Base-by-base conservation (phyloP, 1,140 invertebrate species). In the Drosophila sturtevanti region DNA sequence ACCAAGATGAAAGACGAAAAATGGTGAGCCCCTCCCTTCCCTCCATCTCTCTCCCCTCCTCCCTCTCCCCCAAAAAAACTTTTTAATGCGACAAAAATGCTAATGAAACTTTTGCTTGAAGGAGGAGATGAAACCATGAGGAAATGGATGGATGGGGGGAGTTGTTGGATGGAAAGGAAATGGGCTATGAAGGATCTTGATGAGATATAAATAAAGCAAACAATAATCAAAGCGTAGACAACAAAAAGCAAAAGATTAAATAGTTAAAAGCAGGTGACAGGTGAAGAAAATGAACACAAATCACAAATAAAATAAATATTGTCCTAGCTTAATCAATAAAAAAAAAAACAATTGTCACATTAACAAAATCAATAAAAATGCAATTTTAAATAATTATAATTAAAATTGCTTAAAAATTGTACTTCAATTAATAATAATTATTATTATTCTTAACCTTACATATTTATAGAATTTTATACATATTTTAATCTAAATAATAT, bases 51-150 rank as follows among this genome's bases (percentile, higher is more conserved):
- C 4, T 4, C 4, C 22, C 5, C 27, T 1, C 27, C 27, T 6
- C 27, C 27, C 0, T 18, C 4, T 2, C 7, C 4, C 7, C 7
- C 14, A 9, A 0, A 16, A 44, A 44, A 44, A 44, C 14, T 48
- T 48, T 48, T 21, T 48, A 18, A 48, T 48, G 41, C 16, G 41
- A 21, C 41, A 48, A 48, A 48, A 48, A 48, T 48, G 41, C 41
- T 48, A 48, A 48, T 48, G 41, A 48, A 48, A 48, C 16, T 48
- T 48, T 48, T 48, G 41, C 41, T 48, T 4, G 41, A 18, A 11
- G 9, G 3, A 48, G 16, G 3, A 48, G 16, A 44, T 44, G 41
- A 21, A 16, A 21, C 9, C n/a, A 14, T 1, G 24, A 4, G 24
- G 24, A 4, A 24, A 4, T 1, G 24, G 24, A 44, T 12, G 38